These are phyloP conservation scores for Macquaria ambigua DNA, from an alignment of 2,113 vertebrate genomes.

Conservation along the genomic window DNA sequence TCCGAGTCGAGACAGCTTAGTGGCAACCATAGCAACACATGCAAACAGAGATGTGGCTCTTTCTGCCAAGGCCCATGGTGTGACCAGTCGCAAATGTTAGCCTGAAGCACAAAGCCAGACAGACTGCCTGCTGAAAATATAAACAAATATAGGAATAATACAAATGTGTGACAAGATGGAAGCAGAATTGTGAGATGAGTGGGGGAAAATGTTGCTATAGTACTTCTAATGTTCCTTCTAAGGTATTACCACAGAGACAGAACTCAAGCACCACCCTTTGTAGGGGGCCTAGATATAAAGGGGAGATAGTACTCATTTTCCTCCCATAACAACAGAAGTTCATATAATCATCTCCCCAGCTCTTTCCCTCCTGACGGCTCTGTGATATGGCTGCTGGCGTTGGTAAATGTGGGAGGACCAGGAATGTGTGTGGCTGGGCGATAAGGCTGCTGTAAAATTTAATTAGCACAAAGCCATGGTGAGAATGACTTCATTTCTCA, in stretches of 20 bases:
- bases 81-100: conserved; percentile 41
- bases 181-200: background rate
- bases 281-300: conserved; percentile 45
- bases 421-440: conserved; percentile 68
- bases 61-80: conserved; percentile 23
- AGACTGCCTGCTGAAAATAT: conserved; percentile 13
- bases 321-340: conserved; percentile 71
- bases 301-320: conserved; percentile 43
- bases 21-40: conserved; percentile 37
- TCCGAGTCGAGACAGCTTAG: conserved; percentile 22
- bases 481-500: conserved; percentile 78
- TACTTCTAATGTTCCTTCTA: conserved; percentile 3
- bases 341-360: conserved; percentile 63
- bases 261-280: conserved; percentile 35
- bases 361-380: conserved; percentile 56
- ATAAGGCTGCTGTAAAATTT: conserved; percentile 87
- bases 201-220: background rate
- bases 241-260: conserved; percentile 31
- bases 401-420: conserved; percentile 73
- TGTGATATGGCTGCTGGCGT: conserved; percentile 66
- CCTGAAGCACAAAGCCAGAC: conserved; percentile 29
- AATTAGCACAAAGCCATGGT: conserved; percentile 85
- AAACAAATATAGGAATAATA: conserved; percentile 22
- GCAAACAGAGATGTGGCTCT: conserved; percentile 26
- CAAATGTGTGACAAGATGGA: conserved; percentile 22